Evolutionary conservation across 2,113 vertebrate species (phyloP).

Genomic region (Epinephelus fuscoguttatus): DNA sequence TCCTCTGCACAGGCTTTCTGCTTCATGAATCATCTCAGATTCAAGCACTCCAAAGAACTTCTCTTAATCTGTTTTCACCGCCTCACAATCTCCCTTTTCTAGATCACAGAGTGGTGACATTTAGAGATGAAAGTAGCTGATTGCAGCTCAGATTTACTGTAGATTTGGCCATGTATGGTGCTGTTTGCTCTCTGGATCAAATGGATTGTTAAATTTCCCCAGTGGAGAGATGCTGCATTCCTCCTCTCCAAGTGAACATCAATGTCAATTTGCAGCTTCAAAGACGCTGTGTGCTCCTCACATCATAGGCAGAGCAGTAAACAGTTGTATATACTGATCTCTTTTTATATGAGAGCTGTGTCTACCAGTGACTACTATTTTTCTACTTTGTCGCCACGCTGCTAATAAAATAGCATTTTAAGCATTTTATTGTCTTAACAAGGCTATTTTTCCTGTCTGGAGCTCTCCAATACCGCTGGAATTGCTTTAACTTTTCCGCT

Average conservation of each 20-base stretch:
- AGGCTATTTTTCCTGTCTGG: slow-evolving; percentile 65
- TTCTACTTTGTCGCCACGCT: slow-evolving; percentile 17
- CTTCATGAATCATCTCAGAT: slow-evolving; percentile 5
- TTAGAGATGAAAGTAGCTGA: slow-evolving; percentile 34
- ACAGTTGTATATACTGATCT: neutral
- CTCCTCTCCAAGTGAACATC: slow-evolving; percentile 47
- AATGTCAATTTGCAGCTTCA: slow-evolving; percentile 45
- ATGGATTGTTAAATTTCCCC: slow-evolving; percentile 46
- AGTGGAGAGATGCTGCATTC: slow-evolving; percentile 51
- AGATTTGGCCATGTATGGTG: slow-evolving; percentile 48
- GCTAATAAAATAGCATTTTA: slow-evolving; percentile 45
- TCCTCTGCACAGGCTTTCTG: neutral
- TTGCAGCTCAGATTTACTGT: slow-evolving; percentile 28
- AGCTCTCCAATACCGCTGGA: slow-evolving; percentile 38
- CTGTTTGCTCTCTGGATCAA: slow-evolving; percentile 57
- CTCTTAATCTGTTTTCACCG: slow-evolving; percentile 2
- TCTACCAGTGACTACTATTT: neutral
- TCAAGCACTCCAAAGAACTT: neutral
- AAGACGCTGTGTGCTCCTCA: slow-evolving; percentile 8
- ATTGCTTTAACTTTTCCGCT: slow-evolving; percentile 50
- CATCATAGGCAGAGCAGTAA: neutral
- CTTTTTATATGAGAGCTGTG: neutral
- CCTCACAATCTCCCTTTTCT: slow-evolving; percentile 6
- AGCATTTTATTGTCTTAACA: slow-evolving; percentile 37
- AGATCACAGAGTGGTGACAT: slow-evolving; percentile 23